A percentile compares a stretch with the other conserved stretches of the same genome.
Conservation (phyloP, 2,797 vertebrate species). For the Sciaenops ocellatus region DNA sequence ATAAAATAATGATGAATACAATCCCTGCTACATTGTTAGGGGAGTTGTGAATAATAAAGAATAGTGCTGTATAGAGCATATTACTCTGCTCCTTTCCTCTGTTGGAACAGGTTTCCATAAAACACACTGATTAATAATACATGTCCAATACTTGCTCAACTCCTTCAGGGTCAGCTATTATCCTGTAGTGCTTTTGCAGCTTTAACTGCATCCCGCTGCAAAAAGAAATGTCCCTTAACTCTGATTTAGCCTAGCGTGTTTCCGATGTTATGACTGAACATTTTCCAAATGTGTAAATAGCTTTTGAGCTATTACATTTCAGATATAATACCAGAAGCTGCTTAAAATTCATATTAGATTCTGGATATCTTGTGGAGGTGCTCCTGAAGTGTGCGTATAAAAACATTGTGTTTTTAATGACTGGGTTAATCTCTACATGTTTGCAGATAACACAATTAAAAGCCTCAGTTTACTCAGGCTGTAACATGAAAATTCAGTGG, state of each 20-base stretch:
- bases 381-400: neutral
- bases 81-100: slow-evolving; percentile 53
- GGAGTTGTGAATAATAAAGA: slow-evolving; percentile 71
- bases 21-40: slow-evolving; percentile 58
- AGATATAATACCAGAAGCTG: slow-evolving; percentile 1
- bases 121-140: slow-evolving; percentile 76
- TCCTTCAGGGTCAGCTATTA: slow-evolving; percentile 71
- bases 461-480: slow-evolving; percentile 32
- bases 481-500: slow-evolving; percentile 27
- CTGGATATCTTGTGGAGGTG: neutral
- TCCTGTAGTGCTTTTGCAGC: slow-evolving; percentile 45
- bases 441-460: slow-evolving; percentile 42
- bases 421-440: slow-evolving; percentile 34
- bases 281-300: slow-evolving; percentile 26
- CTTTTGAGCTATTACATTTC: neutral
- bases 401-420: slow-evolving; percentile 1
- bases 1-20: slow-evolving; percentile 76
- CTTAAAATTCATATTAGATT: slow-evolving; percentile 7
- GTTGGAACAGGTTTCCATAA: slow-evolving; percentile 73
- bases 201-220: slow-evolving; percentile 47
- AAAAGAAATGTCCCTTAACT: slow-evolving; percentile 24
- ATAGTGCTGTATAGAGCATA: slow-evolving; percentile 55
- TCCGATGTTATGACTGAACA: neutral
- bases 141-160: slow-evolving; percentile 70
- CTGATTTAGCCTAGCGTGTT: neutral